Evolutionary conservation across 2,888 invertebrate species (phyloP).

Genomic region (Phania funesta): DNA sequence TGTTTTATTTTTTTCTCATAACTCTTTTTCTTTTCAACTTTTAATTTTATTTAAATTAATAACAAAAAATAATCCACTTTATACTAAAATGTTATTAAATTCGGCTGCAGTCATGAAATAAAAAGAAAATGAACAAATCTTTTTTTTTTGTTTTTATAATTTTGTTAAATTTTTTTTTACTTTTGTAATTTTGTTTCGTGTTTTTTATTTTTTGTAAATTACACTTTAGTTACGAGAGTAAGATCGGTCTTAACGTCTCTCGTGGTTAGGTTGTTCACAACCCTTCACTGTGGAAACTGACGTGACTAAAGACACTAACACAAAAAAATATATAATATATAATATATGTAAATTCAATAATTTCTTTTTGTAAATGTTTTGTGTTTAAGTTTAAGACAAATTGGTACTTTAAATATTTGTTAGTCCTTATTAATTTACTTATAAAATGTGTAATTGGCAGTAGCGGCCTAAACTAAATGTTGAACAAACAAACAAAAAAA

Average conservation of each 20-base stretch:
- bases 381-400: slow-evolving; percentile 10
- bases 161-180: too few species aligned
- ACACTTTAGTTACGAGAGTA: too few species aligned
- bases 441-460: neutral
- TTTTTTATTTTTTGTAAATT: too few species aligned
- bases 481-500: too few species aligned
- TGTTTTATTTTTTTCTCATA: slow-evolving; percentile 33
- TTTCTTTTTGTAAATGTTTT: neutral
- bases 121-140: slow-evolving; percentile 41
- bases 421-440: neutral
- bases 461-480: too few species aligned
- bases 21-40: slow-evolving; percentile 40
- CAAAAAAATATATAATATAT: too few species aligned
- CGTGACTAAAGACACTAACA: too few species aligned
- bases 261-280: too few species aligned
- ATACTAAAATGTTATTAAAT: slow-evolving; percentile 61
- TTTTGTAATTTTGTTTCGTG: too few species aligned
- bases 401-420: neutral
- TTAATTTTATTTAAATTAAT: slow-evolving; percentile 59
- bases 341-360: slow-evolving; percentile 22
- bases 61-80: slow-evolving; percentile 44
- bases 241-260: too few species aligned
- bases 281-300: too few species aligned
- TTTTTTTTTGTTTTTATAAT: too few species aligned
- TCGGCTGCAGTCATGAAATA: slow-evolving; percentile 54